Evolutionary conservation across 2,888 invertebrate species (phyloP), one percentile per base, ranked within the genome.

Genomic region (Nineta flava): DNA sequence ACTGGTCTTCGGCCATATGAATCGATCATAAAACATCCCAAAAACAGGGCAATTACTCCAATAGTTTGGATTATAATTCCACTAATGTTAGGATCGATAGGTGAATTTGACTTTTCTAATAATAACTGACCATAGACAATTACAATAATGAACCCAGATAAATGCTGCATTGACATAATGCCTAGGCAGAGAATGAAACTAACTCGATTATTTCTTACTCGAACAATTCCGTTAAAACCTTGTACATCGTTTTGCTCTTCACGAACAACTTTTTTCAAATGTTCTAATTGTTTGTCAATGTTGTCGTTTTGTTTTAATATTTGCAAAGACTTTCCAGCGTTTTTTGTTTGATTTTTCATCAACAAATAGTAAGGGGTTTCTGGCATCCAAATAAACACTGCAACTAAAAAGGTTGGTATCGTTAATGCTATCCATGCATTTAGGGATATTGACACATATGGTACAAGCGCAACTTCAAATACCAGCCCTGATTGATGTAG

Each of bases 1-100:
- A 83, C 67, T 10, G 75, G 73, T 51, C 77, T 74, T 52, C 83
- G 71, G 21, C 83, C 83, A 19, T 76, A 73, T 43, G 73, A 70
- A 60, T 83, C 83, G 10, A 78, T 74, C 2, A 79, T 66, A 44
- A 74, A 62, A 9, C 75, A 71, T 1, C 75, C 73, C 3, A 76
- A 65, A 35, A 70, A 65, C 52, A 76, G 74, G 76, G 62, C 2
- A 77, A 67, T 63, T 77, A 76, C 21, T 76, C 72, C 49, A 71
- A 69, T 50, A 76, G 75, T 46, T 75, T 66, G 53, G 77, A 70
- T 12, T 77, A 75, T 2, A 76, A 75, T 26, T 76, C 75, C 51
- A 74, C 62, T 54, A 74, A 71, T 2, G 76, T 66, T 52, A 67
- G 61, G n/a, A n/a, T n/a, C n/a, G 19, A 78, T 65, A 32, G 65